phyloP scores from a whole-genome alignment of 2,888 invertebrate species.

The Rhingia rostrata region DNA sequence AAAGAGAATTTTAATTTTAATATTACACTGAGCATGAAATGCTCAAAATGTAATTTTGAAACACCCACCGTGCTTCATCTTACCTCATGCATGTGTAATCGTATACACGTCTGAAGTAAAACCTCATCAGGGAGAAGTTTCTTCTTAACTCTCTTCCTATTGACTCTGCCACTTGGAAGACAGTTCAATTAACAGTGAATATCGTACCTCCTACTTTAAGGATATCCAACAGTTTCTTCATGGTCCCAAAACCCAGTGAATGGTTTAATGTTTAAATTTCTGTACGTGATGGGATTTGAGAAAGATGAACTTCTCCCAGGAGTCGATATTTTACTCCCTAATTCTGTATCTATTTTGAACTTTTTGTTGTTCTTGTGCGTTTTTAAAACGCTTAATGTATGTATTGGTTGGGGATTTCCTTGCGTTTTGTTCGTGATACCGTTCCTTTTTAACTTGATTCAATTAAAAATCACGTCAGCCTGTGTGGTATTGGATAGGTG shows the following conservation, averaged over 20 bases:
- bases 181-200: constrained; percentile 64
- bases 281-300: constrained; percentile 69
- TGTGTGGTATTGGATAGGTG: constrained; percentile 13
- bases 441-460: constrained; percentile 24
- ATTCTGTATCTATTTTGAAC: constrained; percentile 8
- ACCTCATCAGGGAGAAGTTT: constrained; percentile 24
- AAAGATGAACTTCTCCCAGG: constrained; percentile 64
- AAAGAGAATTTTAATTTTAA: constrained; percentile 9
- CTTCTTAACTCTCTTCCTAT: constrained; percentile 15
- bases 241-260: constrained; percentile 36
- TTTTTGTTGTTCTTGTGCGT: constrained; percentile 9
- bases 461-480: constrained; percentile 58
- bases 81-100: too few relatives aligned
- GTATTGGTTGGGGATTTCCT: constrained; percentile 20
- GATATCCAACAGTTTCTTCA: constrained; percentile 11
- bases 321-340: constrained; percentile 37
- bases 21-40: neutral
- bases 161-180: constrained; percentile 24
- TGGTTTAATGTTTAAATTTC: constrained; percentile 66
- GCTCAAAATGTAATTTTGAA: too few relatives aligned
- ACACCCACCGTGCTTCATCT: too few relatives aligned
- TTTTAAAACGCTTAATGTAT: constrained; percentile 46
- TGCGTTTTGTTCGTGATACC: constrained; percentile 19
- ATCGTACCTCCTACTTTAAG: constrained; percentile 32
- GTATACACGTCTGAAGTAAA: neutral